Evolutionary conservation across 1,140 invertebrate species (phyloP).

Genomic region (Bombus confusus): DNA sequence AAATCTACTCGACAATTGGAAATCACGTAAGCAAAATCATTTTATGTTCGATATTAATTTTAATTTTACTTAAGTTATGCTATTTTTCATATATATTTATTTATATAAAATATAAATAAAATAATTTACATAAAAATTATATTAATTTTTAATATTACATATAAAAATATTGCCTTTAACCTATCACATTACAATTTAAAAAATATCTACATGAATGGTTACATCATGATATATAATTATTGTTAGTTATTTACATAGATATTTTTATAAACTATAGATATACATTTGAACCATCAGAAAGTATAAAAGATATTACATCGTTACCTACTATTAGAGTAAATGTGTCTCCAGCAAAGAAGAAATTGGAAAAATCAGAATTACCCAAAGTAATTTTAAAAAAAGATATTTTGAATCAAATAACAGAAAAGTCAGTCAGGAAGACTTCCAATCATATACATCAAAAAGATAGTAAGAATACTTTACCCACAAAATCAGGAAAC

Average conservation of each 20-base stretch:
- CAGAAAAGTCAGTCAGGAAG: conserved; percentile 16
- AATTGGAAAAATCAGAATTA: conserved; percentile 3
- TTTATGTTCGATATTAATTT: background rate
- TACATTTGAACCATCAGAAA: conserved; percentile 64
- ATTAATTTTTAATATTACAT: background rate
- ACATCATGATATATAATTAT: background rate
- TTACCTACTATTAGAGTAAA: conserved; percentile 71
- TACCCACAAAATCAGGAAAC: conserved; percentile 7
- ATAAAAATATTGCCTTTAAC: background rate
- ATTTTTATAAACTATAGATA: conserved; percentile 56
- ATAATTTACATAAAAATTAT: background rate
- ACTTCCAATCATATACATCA: background rate
- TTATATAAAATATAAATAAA: background rate
- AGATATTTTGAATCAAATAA: background rate
- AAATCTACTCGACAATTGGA: conserved; percentile 69
- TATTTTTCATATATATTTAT: background rate
- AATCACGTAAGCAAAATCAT: conserved; percentile 64
- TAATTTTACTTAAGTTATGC: background rate
- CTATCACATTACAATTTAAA: background rate
- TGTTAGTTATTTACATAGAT: background rate
- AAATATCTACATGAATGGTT: background rate
- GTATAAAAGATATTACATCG: conserved; percentile 46
- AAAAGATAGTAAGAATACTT: background rate
- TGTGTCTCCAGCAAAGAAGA: conserved; percentile 63
- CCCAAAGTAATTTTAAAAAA: background rate